Base-by-base conservation (phyloP, 2,113 vertebrate species). In the Micromys minutus region DNA sequence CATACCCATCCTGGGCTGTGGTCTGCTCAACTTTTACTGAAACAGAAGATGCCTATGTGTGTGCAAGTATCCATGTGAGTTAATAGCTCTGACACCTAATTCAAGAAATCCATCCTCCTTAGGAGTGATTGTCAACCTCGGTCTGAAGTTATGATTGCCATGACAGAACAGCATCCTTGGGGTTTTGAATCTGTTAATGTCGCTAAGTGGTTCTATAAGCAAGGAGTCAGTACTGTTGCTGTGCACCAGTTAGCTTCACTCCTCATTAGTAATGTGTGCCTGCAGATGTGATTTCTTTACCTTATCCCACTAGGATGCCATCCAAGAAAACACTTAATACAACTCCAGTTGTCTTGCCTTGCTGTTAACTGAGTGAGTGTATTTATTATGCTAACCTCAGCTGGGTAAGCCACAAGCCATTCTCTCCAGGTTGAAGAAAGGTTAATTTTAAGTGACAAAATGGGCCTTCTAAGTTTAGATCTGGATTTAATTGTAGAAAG, bases 281-380 rank as follows among this genome's bases (percentile, higher is more conserved):
- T 81, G 45, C 74, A 93, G 96, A 91, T 45, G 15, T 76, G 26
- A 84, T 71, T 91, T 95, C 89, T 85, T 89, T 92, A 11, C 91
- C 91, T 95, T 93, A 81, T 91, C 89, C 95, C 92, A 52, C 75
- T 50, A 63, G 84, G 89, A 90, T 29, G 36, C 84, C 84, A 72
- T 93, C 45, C 57, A 92, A 87, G 79, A 96, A 90, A 72, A 50
- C 93, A 47, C 92, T 92, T 96, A 79, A 65, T 92, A 94, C 96
- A 97, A 93, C 93, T 84, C 87, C 45, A 87, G 61, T 80, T 55
- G 69, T 94, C 63, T 45, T 31, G 67, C 90, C 86, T 94, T 84
- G 83, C 96, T 94, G 77, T 87, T 94, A 96, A 74, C 87, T 72
- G 69, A 93, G 83, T 87, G 84, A 87, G 65, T 61, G 2, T 75